Evolutionary conservation across 2,797 vertebrate species (phyloP).

Genomic region (Cuculus canorus): DNA sequence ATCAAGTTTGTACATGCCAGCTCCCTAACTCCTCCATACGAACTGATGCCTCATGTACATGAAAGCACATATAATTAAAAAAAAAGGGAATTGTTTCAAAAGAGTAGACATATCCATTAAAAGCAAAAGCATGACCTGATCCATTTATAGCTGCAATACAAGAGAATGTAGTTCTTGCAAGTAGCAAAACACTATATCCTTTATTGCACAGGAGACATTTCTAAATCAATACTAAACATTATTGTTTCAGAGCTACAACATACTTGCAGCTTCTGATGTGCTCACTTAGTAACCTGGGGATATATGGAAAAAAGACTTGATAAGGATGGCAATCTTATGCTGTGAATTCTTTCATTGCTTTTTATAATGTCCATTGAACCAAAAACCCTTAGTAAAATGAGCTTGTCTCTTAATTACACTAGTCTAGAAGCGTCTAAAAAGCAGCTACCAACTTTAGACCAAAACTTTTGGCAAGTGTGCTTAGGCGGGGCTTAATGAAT

Average conservation of each 20-base stretch:
- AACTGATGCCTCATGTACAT: accelerated
- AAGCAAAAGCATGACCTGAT: background rate
- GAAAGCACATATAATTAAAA: no score
- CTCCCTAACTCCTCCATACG: background rate
- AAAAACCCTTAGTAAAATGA: background rate
- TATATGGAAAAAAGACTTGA: background rate
- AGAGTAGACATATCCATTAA: background rate
- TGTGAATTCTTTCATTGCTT: background rate
- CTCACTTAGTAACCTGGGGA: background rate
- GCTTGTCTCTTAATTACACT: background rate
- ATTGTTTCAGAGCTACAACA: background rate
- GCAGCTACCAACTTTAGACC: background rate
- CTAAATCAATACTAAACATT: background rate
- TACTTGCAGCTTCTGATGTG: background rate
- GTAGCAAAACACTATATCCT: background rate
- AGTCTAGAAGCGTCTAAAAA: background rate
- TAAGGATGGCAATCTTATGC: background rate
- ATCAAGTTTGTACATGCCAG: background rate
- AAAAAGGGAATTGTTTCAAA: background rate
- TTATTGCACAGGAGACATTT: background rate
- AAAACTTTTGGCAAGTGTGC: background rate
- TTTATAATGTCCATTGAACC: background rate
- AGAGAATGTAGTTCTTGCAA: background rate
- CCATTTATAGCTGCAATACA: background rate
- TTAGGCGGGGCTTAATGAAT: background rate